Evolutionary conservation across 2,888 invertebrate species (phyloP).

Genomic region (Kuschelorhynchus macadamiae): DNA sequence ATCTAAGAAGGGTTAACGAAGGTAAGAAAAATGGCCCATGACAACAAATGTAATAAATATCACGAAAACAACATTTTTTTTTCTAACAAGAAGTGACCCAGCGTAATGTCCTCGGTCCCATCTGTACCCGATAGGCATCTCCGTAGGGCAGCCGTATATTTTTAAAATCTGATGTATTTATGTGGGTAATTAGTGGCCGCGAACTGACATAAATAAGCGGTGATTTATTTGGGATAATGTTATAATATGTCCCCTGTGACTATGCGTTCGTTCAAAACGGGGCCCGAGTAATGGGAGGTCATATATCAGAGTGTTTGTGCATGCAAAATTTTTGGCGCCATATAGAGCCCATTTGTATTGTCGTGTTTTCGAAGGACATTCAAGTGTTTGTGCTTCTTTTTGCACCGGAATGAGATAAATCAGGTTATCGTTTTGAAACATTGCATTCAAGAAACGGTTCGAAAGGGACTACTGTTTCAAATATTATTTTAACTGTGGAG

Average conservation of each 20-base stretch:
- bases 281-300: conserved; percentile 29
- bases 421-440: neutral
- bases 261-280: conserved; percentile 22
- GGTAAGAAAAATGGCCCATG: no score
- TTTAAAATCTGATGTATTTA: conserved; percentile 63
- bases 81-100: conserved; percentile 19
- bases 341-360: conserved; percentile 47
- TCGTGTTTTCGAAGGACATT: conserved; percentile 18
- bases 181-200: conserved; percentile 63
- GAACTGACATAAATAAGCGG: conserved; percentile 64
- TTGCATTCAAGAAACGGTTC: conserved; percentile 6
- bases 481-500: no score
- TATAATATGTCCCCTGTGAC: conserved; percentile 39
- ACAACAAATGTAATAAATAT: neutral
- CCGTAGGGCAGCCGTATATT: conserved; percentile 60
- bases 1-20: no score
- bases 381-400: conserved; percentile 5
- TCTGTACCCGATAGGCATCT: conserved; percentile 59
- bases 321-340: conserved; percentile 49
- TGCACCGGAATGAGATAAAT: conserved; percentile 5
- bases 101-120: neutral
- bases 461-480: no score
- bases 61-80: neutral
- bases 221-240: conserved; percentile 58
- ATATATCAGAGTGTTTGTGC: conserved; percentile 36